Evolutionary conservation across 2,888 invertebrate species (phyloP).

Genomic region (Dascillus cervinus): DNA sequence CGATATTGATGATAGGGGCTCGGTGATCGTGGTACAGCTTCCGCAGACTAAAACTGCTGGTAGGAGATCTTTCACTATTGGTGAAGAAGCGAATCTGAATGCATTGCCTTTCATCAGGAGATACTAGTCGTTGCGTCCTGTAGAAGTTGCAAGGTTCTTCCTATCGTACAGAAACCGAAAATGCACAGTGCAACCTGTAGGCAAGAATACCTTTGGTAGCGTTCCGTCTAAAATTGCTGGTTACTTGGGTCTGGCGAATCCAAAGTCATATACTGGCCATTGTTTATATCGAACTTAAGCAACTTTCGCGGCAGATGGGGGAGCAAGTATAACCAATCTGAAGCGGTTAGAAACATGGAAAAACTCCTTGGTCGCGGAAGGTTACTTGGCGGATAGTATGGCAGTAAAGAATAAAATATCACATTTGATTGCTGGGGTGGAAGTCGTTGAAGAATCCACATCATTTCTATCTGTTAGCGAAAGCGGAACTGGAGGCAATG

Average conservation of each 20-base stretch:
- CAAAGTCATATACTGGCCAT: conserved; percentile 12
- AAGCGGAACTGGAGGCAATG: too few species aligned
- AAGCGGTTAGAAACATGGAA: conserved; percentile 3
- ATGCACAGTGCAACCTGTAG: conserved; percentile 11
- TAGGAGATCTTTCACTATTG: too few species aligned
- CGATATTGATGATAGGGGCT: too few species aligned
- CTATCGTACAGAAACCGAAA: conserved; percentile 11
- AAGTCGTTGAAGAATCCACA: too few species aligned
- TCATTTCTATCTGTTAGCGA: too few species aligned
- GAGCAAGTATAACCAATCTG: conserved; percentile 4
- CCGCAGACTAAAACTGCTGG: too few species aligned
- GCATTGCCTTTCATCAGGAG: too few species aligned
- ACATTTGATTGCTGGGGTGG: conserved; percentile 3
- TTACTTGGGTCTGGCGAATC: conserved; percentile 12
- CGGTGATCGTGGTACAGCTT: too few species aligned
- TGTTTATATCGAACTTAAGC: conserved; percentile 9
- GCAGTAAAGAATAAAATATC: conserved; percentile 3
- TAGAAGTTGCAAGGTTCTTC: conserved; percentile 12
- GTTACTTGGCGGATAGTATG: conserved; percentile 6
- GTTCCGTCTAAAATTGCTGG: conserved; percentile 14
- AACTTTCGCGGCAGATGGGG: conserved; percentile 5
- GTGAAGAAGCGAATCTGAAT: too few species aligned
- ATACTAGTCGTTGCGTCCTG: neutral
- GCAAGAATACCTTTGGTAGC: conserved; percentile 13
- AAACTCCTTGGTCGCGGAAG: conserved; percentile 8